Evolutionary conservation across 92 coral and sea anemone species (phyloP).

Genomic region (Porites rus): DNA sequence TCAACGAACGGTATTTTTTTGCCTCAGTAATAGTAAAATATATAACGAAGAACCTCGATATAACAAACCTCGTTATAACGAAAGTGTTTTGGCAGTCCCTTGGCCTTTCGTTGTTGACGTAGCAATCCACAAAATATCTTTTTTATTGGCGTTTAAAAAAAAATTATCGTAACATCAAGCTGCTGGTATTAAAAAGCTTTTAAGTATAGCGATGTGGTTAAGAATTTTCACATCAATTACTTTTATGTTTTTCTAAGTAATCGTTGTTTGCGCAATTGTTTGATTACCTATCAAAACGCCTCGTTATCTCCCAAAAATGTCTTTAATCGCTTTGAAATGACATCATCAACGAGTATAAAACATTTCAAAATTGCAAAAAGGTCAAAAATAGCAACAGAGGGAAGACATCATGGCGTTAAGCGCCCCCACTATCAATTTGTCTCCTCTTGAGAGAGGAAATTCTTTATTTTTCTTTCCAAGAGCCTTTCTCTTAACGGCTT

Average conservation of each 20-base stretch:
- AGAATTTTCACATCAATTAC: conserved; percentile 26
- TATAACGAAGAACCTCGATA: no score
- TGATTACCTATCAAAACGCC: conserved; percentile 13
- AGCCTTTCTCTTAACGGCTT: neutral
- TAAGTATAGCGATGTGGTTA: conserved; percentile 3
- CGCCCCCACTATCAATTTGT: neutral
- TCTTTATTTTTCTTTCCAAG: neutral
- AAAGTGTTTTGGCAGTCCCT: no score
- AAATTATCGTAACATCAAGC: neutral
- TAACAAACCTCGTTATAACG: no score
- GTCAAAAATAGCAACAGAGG: conserved; percentile 32
- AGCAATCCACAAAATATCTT: neutral
- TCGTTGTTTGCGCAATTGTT: conserved; percentile 38
- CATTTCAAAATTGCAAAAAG: neutral
- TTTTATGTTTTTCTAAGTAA: conserved; percentile 25
- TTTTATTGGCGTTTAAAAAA: neutral
- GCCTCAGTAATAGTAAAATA: no score
- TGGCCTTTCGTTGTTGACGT: conserved; percentile 15
- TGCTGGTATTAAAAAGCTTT: neutral
- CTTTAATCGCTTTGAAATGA: conserved; percentile 32
- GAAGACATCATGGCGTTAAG: conserved; percentile 28
- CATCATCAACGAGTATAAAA: conserved; percentile 11
- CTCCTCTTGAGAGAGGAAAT: conserved; percentile 3
- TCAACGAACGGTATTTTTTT: no score
- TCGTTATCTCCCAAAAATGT: conserved; percentile 46